phyloP scores from a whole-genome alignment of 1,140 invertebrate species.

The Hermatobates lingyangjiaoensis region DNA sequence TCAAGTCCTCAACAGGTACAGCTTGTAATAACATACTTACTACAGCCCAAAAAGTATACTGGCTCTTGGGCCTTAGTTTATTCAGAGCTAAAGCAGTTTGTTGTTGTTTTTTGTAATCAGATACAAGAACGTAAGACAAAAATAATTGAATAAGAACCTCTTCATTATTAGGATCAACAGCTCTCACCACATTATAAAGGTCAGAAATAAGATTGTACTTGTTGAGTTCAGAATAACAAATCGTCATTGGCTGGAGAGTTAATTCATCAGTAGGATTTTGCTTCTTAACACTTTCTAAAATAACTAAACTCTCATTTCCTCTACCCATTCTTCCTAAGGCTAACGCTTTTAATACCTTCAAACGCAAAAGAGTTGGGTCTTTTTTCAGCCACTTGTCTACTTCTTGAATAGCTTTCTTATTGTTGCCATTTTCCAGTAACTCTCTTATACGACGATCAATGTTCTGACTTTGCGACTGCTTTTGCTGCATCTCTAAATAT shows the following conservation, averaged over 20 bases:
- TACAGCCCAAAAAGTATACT: conserved; percentile 94
- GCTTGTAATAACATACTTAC: conserved; percentile 91
- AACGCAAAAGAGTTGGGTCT: conserved; percentile 70
- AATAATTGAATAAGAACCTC: conserved; percentile 85
- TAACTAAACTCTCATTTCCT: conserved; percentile 47
- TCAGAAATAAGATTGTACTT: conserved; percentile 71
- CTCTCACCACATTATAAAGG: conserved; percentile 73
- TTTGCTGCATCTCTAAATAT: no score
- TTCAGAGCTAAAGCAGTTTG: conserved; percentile 72
- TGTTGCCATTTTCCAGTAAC: conserved; percentile 85
- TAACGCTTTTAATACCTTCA: conserved; percentile 73
- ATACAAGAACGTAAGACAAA: conserved; percentile 81
- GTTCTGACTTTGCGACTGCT: no score
- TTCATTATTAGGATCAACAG: conserved; percentile 70
- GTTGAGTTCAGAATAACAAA: conserved; percentile 82
- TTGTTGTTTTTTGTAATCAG: conserved; percentile 81
- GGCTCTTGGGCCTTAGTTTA: conserved; percentile 80
- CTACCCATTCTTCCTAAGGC: conserved; percentile 71
- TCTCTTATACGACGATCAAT: conserved; percentile 91
- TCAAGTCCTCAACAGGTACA: conserved; percentile 6
- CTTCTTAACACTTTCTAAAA: conserved; percentile 57
- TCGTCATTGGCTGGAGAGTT: conserved; percentile 88
- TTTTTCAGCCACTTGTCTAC: conserved; percentile 90
- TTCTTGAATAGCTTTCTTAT: conserved; percentile 94
- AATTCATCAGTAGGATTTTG: conserved; percentile 76